These are phyloP conservation scores for Lepus oiostolus DNA, from an alignment of 2,797 vertebrate genomes.

Conservation along the genomic window DNA sequence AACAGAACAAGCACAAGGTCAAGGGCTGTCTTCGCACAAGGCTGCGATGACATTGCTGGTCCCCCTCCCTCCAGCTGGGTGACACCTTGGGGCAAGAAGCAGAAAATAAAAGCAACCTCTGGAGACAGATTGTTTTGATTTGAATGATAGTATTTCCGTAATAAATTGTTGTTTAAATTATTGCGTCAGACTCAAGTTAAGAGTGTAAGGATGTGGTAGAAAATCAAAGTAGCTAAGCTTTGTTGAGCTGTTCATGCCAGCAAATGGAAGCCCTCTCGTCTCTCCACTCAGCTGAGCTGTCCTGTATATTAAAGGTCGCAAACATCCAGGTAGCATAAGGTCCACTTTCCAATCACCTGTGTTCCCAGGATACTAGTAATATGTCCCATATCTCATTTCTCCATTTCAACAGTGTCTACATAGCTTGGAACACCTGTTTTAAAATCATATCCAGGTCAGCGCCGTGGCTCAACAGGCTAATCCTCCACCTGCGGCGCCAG, in stretches of 20 bases:
- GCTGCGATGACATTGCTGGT: background rate
- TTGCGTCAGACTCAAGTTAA: conserved; percentile 31
- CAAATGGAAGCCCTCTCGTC: background rate
- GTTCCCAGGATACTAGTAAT: background rate
- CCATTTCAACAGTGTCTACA: background rate
- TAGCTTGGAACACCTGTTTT: background rate
- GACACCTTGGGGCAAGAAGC: background rate
- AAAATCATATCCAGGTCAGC: background rate
- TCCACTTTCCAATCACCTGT: background rate
- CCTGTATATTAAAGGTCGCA: background rate
- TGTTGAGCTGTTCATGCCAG: background rate
- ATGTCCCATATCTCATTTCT: background rate
- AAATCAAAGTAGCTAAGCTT: conserved; percentile 25
- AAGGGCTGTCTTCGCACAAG: background rate
- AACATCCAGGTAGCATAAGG: background rate
- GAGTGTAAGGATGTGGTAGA: background rate
- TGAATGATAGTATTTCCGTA: background rate
- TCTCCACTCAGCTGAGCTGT: background rate
- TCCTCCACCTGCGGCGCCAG: too few relatives aligned
- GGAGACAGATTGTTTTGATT: conserved; percentile 16
- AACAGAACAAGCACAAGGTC: background rate
- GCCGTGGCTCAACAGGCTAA: too few relatives aligned
- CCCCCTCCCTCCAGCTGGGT: background rate
- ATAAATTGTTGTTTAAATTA: conserved; percentile 6
- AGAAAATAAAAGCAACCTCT: conserved; percentile 29